Conservation (phyloP, 2,113 vertebrate species). For the Leptodactylus fuscus region DNA sequence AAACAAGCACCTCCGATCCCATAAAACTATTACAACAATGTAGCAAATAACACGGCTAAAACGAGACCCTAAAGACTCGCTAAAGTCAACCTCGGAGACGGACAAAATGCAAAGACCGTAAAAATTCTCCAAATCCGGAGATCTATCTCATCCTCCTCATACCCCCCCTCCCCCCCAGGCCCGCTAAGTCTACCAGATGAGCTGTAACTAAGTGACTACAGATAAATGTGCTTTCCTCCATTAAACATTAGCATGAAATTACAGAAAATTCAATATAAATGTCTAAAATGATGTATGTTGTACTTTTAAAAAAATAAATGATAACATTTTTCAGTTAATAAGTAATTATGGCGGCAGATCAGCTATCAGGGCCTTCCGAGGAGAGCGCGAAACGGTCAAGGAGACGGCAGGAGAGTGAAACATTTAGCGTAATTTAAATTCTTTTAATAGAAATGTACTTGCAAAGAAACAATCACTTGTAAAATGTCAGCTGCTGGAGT, state of each 20-base stretch:
- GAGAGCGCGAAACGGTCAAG: constrained; percentile 12
- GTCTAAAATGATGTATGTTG: constrained; percentile 43
- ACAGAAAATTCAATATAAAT: constrained; percentile 46
- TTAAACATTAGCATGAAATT: constrained; percentile 44
- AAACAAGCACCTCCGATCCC: too few species aligned
- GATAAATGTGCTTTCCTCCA: constrained; percentile 45
- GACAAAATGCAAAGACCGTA: not conserved
- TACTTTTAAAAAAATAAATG: constrained; percentile 31
- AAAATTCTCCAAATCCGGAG: not conserved
- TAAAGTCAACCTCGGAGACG: not conserved
- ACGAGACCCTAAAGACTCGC: not conserved
- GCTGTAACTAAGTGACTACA: constrained; percentile 48
- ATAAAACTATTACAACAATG: too few species aligned
- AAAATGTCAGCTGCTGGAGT: constrained; percentile 51
- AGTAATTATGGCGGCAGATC: constrained; percentile 40
- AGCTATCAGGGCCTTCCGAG: not conserved
- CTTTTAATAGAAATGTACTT: constrained; percentile 64
- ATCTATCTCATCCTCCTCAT: constrained; percentile 3
- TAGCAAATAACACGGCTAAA: too few species aligned
- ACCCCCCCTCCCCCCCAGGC: not conserved
- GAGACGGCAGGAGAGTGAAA: not conserved
- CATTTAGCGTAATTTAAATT: constrained; percentile 31
- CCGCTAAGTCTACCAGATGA: constrained; percentile 37
- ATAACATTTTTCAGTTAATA: constrained; percentile 36
- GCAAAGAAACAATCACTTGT: constrained; percentile 61